These are phyloP conservation scores for Acanthosepion lycidas DNA, from an alignment of 2,888 invertebrate species.

Conservation along the genomic window DNA sequence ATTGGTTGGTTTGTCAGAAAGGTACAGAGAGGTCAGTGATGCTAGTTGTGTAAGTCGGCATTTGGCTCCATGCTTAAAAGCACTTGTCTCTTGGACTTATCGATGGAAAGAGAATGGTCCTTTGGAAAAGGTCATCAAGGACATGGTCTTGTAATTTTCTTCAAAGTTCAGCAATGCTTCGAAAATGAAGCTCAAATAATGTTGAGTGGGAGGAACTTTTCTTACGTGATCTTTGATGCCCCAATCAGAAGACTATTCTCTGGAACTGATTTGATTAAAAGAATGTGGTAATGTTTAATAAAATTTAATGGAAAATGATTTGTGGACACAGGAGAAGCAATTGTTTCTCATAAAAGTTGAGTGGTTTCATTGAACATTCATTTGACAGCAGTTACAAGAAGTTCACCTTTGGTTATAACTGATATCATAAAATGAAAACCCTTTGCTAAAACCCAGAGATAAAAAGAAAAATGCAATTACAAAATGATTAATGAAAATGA, in stretches of 20 bases:
- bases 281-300: constrained; percentile 1
- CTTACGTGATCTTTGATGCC: background rate
- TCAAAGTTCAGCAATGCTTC: constrained; percentile 6
- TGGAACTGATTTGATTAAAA: constrained; percentile 13
- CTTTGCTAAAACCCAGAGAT: background rate
- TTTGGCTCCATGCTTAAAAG: constrained; percentile 8
- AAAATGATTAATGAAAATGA: background rate
- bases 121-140: background rate
- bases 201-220: background rate
- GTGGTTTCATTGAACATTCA: background rate
- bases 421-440: background rate
- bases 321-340: background rate
- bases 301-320: background rate
- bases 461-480: background rate
- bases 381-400: background rate
- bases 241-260: background rate
- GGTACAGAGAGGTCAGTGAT: background rate
- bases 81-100: constrained; percentile 33
- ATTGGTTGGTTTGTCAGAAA: background rate
- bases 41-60: constrained; percentile 4
- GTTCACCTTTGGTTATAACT: background rate
- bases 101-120: constrained; percentile 22
- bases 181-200: background rate
- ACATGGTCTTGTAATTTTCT: constrained; percentile 4
- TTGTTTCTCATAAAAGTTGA: background rate